phyloP scores from a whole-genome alignment of 2,797 vertebrate genomes.

The Coregonus sp. region DNA sequence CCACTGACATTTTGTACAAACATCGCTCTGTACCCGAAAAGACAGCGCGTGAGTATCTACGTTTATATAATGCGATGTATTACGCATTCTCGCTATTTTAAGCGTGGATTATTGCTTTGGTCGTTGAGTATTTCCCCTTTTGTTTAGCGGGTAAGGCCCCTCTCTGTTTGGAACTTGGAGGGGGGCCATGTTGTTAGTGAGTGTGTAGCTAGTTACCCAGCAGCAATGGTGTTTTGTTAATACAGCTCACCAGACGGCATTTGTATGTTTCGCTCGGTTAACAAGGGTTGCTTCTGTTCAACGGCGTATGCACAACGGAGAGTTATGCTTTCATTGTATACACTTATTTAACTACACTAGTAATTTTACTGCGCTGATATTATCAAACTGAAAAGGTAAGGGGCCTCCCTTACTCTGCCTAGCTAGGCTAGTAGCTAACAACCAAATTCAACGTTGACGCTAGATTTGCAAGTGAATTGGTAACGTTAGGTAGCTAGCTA shows the following conservation, averaged over 20 bases:
- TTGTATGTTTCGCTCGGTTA: conserved; percentile 21
- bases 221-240: conserved; percentile 54
- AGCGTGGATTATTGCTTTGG: conserved; percentile 40
- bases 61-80: conserved; percentile 17
- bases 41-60: conserved; percentile 70
- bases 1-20: conserved; percentile 62
- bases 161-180: conserved; percentile 71
- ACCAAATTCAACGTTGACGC: too few relatives aligned
- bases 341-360: not conserved
- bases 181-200: conserved; percentile 80
- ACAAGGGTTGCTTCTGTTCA: conserved; percentile 8
- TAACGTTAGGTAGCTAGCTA: not conserved
- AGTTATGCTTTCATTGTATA: not conserved
- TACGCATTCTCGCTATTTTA: conserved; percentile 7
- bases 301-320: not conserved
- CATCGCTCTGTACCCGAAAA: conserved; percentile 40
- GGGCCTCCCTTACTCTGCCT: conserved; percentile 27
- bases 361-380: conserved; percentile 7
- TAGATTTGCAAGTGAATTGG: too few relatives aligned
- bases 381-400: conserved; percentile 32
- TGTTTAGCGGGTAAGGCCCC: conserved; percentile 79
- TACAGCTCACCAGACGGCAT: conserved; percentile 8
- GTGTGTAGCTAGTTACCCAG: conserved; percentile 66
- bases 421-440: not conserved
- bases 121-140: conserved; percentile 72